Evolutionary conservation across 2,888 invertebrate species (phyloP).

Genomic region (Sturmia bella): DNA sequence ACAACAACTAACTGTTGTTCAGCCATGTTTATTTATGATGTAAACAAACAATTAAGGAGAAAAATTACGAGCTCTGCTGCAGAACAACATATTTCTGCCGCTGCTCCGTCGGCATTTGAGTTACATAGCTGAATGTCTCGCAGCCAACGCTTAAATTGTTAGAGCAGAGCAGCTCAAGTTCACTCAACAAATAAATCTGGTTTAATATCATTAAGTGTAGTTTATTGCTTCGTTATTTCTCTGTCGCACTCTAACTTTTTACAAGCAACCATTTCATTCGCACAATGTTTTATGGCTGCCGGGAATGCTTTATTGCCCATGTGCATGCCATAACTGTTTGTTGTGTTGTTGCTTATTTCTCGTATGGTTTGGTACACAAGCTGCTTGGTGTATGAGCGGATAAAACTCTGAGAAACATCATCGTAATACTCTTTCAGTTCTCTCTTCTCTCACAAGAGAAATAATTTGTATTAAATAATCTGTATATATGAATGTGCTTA

Average conservation of each 20-base stretch:
- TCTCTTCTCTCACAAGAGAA: conserved; percentile 3
- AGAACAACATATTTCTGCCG: conserved; percentile 64
- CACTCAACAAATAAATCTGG: conserved; percentile 68
- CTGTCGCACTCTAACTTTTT: conserved; percentile 46
- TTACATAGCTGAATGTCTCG: conserved; percentile 50
- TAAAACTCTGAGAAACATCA: conserved; percentile 32
- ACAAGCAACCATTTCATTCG: conserved; percentile 72
- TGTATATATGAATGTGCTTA: neutral
- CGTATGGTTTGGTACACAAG: conserved; percentile 14
- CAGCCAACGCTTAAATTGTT: neutral
- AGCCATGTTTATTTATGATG: conserved; percentile 81
- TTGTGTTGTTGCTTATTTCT: conserved; percentile 42
- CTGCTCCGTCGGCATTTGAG: conserved; percentile 53
- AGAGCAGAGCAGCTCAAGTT: conserved; percentile 60
- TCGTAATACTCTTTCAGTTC: conserved; percentile 10
- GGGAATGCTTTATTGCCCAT: conserved; percentile 81
- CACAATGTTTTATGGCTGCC: conserved; percentile 81
- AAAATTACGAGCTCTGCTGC: conserved; percentile 78
- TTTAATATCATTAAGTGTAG: conserved; percentile 65
- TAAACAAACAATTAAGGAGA: conserved; percentile 80
- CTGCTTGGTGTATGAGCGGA: conserved; percentile 23
- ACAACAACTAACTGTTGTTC: conserved; percentile 65
- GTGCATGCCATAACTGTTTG: conserved; percentile 70
- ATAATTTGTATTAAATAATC: conserved; percentile 27
- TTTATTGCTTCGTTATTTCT: conserved; percentile 71